phyloP scores from a whole-genome alignment of 2,113 vertebrate genomes.

The Cyanoramphus novaezelandiae region DNA sequence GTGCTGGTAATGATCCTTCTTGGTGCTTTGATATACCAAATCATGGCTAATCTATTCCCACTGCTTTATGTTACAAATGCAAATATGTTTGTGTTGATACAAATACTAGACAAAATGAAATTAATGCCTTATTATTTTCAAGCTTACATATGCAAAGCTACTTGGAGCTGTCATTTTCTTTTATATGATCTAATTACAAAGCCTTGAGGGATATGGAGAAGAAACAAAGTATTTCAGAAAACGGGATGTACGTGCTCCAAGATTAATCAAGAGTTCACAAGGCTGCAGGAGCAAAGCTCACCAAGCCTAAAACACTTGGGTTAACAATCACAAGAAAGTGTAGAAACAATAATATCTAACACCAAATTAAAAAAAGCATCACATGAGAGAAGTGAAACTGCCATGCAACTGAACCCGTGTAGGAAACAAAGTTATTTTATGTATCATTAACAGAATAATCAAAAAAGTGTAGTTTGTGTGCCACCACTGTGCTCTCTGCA shows the following conservation, averaged over 20 bases:
- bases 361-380: not conserved
- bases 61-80: slow-evolving; percentile 20
- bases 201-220: not conserved
- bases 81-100: slow-evolving; percentile 45
- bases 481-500: not conserved
- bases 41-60: not conserved
- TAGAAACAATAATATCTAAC: not conserved
- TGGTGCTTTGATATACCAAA: slow-evolving; percentile 5
- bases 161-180: slow-evolving; percentile 32
- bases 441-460: not conserved
- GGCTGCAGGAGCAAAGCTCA: not conserved
- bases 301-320: not conserved
- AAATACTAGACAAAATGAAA: slow-evolving; percentile 58
- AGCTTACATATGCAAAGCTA: slow-evolving; percentile 29
- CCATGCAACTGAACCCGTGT: not conserved
- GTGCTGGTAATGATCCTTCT: slow-evolving; percentile 8
- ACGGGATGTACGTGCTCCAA: not conserved
- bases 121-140: slow-evolving; percentile 48
- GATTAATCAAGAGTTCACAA: not conserved
- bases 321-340: not conserved
- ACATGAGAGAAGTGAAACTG: not conserved
- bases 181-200: slow-evolving; percentile 27
- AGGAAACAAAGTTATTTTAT: not conserved
- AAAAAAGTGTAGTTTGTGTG: not conserved
- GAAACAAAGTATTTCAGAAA: not conserved